phyloP scores from a whole-genome alignment of 1,140 invertebrate species.

The Gonatopus flavifemur region DNA sequence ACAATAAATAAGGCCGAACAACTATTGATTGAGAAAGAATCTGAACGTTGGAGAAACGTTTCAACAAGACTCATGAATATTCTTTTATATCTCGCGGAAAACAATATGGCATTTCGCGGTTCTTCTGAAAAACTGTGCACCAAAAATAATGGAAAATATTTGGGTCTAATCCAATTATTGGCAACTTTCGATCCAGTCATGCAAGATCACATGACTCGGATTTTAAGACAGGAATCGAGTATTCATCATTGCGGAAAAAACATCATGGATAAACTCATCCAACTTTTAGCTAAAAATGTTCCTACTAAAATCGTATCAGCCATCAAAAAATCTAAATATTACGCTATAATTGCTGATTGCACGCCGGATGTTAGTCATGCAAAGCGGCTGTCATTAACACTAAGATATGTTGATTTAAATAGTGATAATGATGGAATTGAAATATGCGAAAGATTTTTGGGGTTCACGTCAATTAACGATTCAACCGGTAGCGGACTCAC shows the following conservation, averaged over 20 bases:
- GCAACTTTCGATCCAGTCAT: neutral
- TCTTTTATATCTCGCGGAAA: conserved; percentile 25
- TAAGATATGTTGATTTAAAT: conserved; percentile 17
- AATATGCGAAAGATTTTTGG: conserved; percentile 23
- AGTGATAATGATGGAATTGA: conserved; percentile 5
- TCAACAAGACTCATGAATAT: conserved; percentile 24
- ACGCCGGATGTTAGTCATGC: conserved; percentile 33
- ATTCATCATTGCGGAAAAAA: conserved; percentile 3
- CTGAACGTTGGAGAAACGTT: conserved; percentile 24
- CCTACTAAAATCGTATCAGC: conserved; percentile 22
- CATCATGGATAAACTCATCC: neutral
- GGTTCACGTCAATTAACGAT: conserved; percentile 4
- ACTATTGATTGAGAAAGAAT: conserved; percentile 20
- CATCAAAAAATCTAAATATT: conserved; percentile 34
- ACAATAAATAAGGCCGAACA: conserved; percentile 24
- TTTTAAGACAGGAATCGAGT: too few relatives aligned
- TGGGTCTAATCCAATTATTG: neutral
- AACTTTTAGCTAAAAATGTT: conserved; percentile 10
- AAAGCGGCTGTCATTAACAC: conserved; percentile 30
- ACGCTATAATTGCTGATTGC: conserved; percentile 33
- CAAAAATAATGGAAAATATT: conserved; percentile 1
- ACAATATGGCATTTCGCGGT: conserved; percentile 31
- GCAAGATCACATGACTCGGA: neutral
- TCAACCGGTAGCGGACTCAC: neutral
- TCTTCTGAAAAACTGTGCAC: neutral